Evolutionary conservation across 1,140 invertebrate species (phyloP).

Genomic region (Ostrea denselamellosa): DNA sequence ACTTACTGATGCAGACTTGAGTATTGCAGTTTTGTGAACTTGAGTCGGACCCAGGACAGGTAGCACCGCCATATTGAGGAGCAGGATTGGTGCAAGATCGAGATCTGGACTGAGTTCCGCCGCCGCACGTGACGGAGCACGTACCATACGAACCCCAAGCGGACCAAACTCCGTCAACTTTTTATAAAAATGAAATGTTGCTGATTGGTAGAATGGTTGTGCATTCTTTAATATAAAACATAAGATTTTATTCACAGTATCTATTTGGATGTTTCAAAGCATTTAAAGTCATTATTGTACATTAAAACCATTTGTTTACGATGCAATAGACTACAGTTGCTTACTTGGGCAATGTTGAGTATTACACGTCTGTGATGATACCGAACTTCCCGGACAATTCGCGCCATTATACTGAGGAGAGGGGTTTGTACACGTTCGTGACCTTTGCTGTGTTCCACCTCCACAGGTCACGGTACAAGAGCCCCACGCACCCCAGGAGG

Average conservation of each 20-base stretch:
- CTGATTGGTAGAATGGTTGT: background rate
- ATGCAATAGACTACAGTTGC: background rate
- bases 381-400: background rate
- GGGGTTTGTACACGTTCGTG: background rate
- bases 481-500: background rate
- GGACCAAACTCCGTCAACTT: constrained; percentile 41
- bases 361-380: background rate
- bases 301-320: background rate
- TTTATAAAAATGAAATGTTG: background rate
- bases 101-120: constrained; percentile 85
- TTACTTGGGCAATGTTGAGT: constrained; percentile 38
- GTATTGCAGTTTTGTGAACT: constrained; percentile 39
- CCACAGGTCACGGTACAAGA: no score
- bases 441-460: background rate
- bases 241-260: no score
- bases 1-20: constrained; percentile 43
- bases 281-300: background rate
- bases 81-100: constrained; percentile 53
- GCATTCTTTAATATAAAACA: no score
- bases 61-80: constrained; percentile 56
- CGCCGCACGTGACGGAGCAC: constrained; percentile 93
- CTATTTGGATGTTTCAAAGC: background rate
- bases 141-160: constrained; percentile 86
- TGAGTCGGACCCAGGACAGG: constrained; percentile 60
- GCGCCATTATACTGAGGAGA: background rate